phyloP scores from a whole-genome alignment of 1,140 invertebrate genomes.

The Bombus sibiricus region DNA sequence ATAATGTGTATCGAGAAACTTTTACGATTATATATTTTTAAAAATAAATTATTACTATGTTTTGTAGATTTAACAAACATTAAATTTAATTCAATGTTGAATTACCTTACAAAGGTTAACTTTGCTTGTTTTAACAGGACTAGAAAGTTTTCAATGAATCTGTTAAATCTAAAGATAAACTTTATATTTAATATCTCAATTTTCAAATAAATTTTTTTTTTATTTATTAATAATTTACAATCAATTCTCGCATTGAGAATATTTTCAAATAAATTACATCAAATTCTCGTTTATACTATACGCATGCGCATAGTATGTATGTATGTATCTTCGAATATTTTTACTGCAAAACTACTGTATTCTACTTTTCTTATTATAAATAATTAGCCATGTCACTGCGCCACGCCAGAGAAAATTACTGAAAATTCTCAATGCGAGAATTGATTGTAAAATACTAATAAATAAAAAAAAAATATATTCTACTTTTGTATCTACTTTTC shows the following conservation, averaged over 20 bases:
- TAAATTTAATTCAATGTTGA: neutral
- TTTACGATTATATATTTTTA: neutral
- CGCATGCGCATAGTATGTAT: neutral
- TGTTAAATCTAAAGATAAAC: neutral
- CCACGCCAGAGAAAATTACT: no score
- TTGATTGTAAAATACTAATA: no score
- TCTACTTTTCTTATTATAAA: neutral
- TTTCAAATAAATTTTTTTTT: neutral
- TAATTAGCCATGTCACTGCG: no score
- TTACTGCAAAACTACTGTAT: neutral
- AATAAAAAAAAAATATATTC: neutral
- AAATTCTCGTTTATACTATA: neutral
- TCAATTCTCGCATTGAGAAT: no score
- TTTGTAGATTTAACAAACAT: neutral
- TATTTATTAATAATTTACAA: no score
- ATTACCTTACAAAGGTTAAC: neutral
- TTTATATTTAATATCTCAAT: neutral
- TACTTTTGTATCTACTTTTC: neutral
- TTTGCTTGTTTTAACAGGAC: neutral
- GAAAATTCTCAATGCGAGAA: no score
- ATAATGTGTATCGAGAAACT: neutral
- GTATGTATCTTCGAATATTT: neutral
- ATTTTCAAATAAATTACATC: neutral
- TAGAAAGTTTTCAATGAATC: neutral
- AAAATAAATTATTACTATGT: neutral